Base-by-base conservation (phyloP, 1,140 invertebrate species). In the Drosophila truncata region DNA sequence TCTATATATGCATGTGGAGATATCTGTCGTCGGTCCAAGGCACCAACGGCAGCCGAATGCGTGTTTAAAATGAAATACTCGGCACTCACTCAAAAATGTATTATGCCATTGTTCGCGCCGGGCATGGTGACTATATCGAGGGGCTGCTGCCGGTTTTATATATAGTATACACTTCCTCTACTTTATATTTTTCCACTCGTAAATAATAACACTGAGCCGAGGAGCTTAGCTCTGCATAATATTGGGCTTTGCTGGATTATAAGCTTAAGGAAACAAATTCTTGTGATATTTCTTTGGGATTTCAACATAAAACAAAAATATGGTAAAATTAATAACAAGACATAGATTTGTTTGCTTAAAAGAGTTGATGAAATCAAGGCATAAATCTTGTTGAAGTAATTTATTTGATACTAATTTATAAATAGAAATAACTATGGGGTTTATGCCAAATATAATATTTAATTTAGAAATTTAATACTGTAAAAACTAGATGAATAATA, bases 1-100 rank as follows among this genome's bases (percentile, higher is more conserved):
- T 79, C 54, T 80, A 58, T 75, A 69, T 79, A 52, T 73, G 63
- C 67, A 78, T 86, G 83, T 82, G 71, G 76, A 83, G 84, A 88
- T 87, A 81, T 90, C 86, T 90, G 85, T 90, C 82, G 81, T 76
- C 78, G 66, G 66, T 77, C 66, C 66, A 42, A 63, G 57, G 44
- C 41, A 77, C 46, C 46, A 73, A 23, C 61, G 75, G 67, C 63
- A 77, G 58, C 74, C 60, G 72, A 82, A 91, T 85, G 82, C 85
- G 86, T 90, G 85, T 90, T 90, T 90, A 85, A 91, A 88, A 88
- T 85, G 85, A 88, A 88, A 91, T 91, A 88, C 85, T 82, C 84
- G 59, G 58, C 72, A 82, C 73, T 87, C 84, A 84, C 84, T 88
- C 84, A 88, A 88, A 87, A 77, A 83, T 87, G 60, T 80, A 83